Percentiles rank a stretch among this genome's conserved stretches.
These are phyloP conservation scores for Cebus imitator DNA, from an alignment of 2,113 vertebrate genomes.

Conservation along the genomic window DNA sequence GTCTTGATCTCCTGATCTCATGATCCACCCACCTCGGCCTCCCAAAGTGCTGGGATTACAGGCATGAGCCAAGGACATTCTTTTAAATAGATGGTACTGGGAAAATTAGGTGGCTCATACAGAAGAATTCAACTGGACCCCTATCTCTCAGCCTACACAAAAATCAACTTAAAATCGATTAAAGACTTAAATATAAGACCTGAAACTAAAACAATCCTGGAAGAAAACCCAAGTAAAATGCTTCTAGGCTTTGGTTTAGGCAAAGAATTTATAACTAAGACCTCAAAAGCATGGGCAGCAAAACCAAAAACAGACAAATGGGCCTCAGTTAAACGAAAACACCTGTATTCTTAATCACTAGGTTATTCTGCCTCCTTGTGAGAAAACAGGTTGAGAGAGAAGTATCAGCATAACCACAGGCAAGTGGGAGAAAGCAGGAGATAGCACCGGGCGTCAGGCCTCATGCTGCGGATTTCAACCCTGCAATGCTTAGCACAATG, in stretches of 20 bases:
- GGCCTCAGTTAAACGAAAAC: neutral
- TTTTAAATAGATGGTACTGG: neutral
- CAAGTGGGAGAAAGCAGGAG: neutral
- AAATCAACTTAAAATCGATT: neutral
- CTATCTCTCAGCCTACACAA: neutral
- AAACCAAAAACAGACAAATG: neutral
- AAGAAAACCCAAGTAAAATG: neutral
- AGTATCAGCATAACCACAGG: fast-evolving
- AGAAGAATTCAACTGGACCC: neutral
- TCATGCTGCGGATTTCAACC: neutral
- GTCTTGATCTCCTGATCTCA: no score
- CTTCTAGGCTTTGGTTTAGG: neutral
- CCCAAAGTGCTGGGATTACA: no score
- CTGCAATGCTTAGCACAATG: neutral
- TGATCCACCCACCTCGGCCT: no score
- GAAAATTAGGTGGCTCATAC: neutral
- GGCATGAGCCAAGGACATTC: neutral
- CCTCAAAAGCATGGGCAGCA: neutral
- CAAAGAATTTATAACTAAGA: neutral
- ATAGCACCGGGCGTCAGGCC: no score
- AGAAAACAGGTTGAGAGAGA: neutral
- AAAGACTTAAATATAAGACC: neutral
- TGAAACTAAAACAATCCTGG: neutral
- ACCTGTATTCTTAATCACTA: neutral
- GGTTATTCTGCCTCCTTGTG: neutral